phyloP scores from a whole-genome alignment of 2,888 invertebrate species.

The Drosophila conformis region DNA sequence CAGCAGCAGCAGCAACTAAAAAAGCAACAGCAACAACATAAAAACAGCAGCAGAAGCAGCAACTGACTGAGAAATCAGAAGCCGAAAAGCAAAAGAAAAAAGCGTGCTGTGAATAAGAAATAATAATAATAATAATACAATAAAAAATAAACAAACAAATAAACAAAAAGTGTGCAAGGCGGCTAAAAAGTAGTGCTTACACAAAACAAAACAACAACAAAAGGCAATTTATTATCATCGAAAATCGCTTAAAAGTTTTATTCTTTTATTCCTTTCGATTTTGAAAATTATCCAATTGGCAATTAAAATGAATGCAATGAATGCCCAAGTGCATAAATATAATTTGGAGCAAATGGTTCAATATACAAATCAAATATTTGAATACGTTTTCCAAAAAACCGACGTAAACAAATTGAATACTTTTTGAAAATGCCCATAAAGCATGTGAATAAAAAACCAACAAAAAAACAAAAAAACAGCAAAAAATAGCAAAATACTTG shows the following conservation, averaged over 20 bases:
- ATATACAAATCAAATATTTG: not conserved
- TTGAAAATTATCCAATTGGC: not conserved
- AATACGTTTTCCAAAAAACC: not conserved
- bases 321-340: not conserved
- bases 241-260: slow-evolving; percentile 27
- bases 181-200: slow-evolving; percentile 51
- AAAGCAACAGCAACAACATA: slow-evolving; percentile 51
- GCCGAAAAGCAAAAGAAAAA: slow-evolving; percentile 55
- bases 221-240: slow-evolving; percentile 38
- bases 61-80: slow-evolving; percentile 49
- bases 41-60: slow-evolving; percentile 44
- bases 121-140: slow-evolving; percentile 36
- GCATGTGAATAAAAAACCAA: not conserved
- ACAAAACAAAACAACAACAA: slow-evolving; percentile 29
- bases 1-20: slow-evolving; percentile 37
- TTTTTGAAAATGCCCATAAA: not conserved
- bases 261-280: not conserved
- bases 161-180: slow-evolving; percentile 38
- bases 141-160: slow-evolving; percentile 12
- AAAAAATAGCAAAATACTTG: not conserved
- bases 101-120: slow-evolving; percentile 36
- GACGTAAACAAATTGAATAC: not conserved
- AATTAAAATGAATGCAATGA: slow-evolving; percentile 9
- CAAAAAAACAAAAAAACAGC: not conserved
- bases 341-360: not conserved